Evolutionary conservation across 2,888 invertebrate genomes (phyloP).

Genomic region (Cantharis rufa): DNA sequence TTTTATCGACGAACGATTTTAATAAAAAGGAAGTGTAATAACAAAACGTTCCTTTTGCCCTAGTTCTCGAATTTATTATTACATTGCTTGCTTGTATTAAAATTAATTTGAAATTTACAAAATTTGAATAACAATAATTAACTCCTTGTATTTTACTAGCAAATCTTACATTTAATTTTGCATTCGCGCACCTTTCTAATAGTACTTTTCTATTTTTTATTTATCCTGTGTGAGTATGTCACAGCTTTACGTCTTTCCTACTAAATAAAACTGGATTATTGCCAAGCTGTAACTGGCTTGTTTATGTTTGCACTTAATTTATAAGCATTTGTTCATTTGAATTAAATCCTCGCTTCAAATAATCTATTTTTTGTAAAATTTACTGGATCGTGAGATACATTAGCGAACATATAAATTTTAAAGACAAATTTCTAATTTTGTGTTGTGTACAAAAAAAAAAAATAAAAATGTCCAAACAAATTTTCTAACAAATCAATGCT

Average conservation of each 20-base stretch:
- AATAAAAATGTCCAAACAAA: background rate
- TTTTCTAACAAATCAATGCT: background rate
- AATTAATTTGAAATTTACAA: background rate
- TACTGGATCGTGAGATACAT: background rate
- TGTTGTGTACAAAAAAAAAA: background rate
- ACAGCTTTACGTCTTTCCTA: background rate
- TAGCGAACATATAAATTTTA: background rate
- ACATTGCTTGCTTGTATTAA: background rate
- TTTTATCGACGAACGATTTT: background rate
- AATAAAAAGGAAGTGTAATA: background rate
- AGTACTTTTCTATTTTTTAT: background rate
- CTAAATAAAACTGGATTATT: background rate
- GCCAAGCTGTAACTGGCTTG: background rate
- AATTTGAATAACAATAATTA: background rate
- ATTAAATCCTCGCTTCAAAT: background rate
- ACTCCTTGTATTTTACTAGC: background rate
- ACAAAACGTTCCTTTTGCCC: background rate
- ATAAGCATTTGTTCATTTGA: background rate
- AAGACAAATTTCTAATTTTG: background rate
- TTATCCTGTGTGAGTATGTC: background rate
- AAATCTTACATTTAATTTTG: background rate
- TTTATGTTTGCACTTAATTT: slow-evolving; percentile 2
- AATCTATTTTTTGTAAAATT: background rate
- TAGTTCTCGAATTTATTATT: background rate
- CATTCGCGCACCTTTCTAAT: background rate